phyloP scores from a whole-genome alignment of 2,888 invertebrate genomes.

The Chrysolina americana region DNA sequence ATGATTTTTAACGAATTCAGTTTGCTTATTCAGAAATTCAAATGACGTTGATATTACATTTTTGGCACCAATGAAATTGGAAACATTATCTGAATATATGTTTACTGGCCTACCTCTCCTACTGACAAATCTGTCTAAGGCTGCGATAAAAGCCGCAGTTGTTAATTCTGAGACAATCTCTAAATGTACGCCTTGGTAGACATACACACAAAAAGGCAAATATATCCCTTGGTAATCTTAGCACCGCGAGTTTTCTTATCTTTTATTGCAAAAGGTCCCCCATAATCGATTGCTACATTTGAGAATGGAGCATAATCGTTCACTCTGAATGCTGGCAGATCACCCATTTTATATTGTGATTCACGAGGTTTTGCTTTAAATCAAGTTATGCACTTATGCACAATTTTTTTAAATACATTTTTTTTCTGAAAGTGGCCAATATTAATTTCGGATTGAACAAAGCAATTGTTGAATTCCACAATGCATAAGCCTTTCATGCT shows the following conservation, averaged over 20 bases:
- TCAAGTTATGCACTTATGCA: conserved; percentile 33
- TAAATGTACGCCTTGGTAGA: too few species aligned
- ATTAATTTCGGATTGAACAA: conserved; percentile 38
- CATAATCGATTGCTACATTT: conserved; percentile 36
- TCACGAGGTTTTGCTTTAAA: too few species aligned
- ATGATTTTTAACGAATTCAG: conserved; percentile 1
- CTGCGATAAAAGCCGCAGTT: too few species aligned
- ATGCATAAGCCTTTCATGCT: too few species aligned
- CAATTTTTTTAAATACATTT: conserved; percentile 28
- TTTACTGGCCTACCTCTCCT: too few species aligned
- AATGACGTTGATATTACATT: neutral
- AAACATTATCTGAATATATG: conserved; percentile 20
- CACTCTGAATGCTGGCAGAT: neutral
- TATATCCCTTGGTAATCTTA: conserved; percentile 43
- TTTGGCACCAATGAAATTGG: conserved; percentile 12
- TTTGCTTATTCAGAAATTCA: conserved; percentile 7
- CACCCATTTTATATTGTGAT: neutral
- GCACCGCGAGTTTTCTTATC: conserved; percentile 34
- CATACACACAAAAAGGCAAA: too few species aligned
- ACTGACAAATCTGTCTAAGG: too few species aligned
- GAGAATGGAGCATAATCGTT: conserved; percentile 37
- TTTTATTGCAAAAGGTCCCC: conserved; percentile 39
- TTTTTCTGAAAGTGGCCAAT: conserved; percentile 31
- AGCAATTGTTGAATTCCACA: conserved; percentile 34
- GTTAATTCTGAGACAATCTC: too few species aligned